Evolutionary conservation across 30 jellyfish, hydroid and myxozoan genomes (phyloP).

Genomic region (Catostylus mosaicus): DNA sequence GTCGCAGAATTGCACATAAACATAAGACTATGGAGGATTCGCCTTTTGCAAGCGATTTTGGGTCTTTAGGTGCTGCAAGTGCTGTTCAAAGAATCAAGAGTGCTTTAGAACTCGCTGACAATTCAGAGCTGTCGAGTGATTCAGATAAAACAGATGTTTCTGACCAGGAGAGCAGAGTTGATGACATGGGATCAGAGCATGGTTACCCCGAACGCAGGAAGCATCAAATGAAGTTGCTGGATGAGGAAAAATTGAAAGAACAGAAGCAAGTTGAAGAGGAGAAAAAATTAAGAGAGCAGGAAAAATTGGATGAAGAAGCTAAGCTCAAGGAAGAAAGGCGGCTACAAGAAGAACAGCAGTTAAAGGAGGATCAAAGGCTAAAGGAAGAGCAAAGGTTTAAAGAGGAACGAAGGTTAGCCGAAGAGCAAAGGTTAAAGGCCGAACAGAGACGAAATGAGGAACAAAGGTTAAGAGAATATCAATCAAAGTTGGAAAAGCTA

Average conservation of each 20-base stretch:
- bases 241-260: not conserved
- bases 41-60: constrained; percentile 46
- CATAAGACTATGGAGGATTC: constrained; percentile 11
- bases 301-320: not conserved
- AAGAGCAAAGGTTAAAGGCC: not conserved
- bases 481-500: not conserved
- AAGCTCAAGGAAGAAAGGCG: not conserved
- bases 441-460: not conserved
- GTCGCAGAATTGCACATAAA: not conserved
- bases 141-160: not conserved
- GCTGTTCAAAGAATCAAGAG: constrained; percentile 22
- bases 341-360: not conserved
- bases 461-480: not conserved
- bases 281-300: constrained; percentile 3
- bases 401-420: not conserved
- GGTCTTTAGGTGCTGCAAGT: constrained; percentile 64
- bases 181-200: constrained; percentile 31
- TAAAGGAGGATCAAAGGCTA: not conserved
- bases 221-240: not conserved
- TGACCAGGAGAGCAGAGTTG: constrained; percentile 13
- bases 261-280: not conserved
- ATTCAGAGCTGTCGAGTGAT: constrained; percentile 13
- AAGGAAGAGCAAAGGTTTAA: not conserved
- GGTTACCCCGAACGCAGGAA: constrained; percentile 8
- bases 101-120: constrained; percentile 15